phyloP scores from a whole-genome alignment of 2,797 vertebrate genomes.

The Myotis daubentonii region DNA sequence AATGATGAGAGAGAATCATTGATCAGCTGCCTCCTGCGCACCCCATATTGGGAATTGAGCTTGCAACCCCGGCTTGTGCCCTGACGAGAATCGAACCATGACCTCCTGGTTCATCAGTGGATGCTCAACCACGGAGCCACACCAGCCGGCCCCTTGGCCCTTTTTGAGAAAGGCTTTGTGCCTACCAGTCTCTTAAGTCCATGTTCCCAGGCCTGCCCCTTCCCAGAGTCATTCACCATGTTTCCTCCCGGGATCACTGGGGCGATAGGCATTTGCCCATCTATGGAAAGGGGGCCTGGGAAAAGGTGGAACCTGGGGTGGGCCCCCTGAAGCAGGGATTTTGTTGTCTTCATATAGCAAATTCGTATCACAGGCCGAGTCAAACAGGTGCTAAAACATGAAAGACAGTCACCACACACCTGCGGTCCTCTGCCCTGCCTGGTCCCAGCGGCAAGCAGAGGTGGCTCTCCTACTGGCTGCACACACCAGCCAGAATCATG shows the following conservation, averaged over 20 bases:
- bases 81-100: no score
- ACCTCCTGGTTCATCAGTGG: no score
- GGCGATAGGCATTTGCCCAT: not conserved
- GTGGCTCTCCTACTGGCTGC: not conserved
- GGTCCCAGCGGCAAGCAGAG: not conserved
- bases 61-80: no score
- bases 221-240: not conserved
- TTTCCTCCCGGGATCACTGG: not conserved
- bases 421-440: not conserved
- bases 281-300: not conserved
- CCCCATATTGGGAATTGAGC: no score
- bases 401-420: not conserved
- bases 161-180: slow-evolving; percentile 39
- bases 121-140: no score
- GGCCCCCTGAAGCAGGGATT: not conserved
- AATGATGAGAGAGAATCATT: no score
- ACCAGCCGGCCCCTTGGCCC: no score
- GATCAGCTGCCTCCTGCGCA: no score
- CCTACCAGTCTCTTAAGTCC: not conserved
- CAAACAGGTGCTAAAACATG: not conserved
- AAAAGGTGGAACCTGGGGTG: not conserved
- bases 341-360: not conserved
- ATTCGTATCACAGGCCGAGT: not conserved
- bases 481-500: not conserved
- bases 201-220: slow-evolving; percentile 19